phyloP scores from a whole-genome alignment of 2,888 invertebrate genomes.

The Cerastis leucographa region DNA sequence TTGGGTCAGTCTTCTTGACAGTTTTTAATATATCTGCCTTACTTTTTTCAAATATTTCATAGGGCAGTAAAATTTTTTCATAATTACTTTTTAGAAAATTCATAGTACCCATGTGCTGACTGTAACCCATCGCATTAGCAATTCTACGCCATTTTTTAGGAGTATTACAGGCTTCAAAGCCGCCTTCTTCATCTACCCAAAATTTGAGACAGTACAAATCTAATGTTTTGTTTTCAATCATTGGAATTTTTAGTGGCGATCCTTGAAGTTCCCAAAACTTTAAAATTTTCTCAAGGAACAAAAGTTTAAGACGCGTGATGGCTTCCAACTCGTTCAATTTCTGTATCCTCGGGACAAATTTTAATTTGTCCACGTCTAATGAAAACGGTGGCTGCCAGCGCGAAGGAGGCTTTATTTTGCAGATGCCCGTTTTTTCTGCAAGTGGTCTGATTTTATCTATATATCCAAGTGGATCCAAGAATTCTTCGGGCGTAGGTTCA shows the following conservation, averaged over 20 bases:
- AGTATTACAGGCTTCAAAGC: conserved; percentile 90
- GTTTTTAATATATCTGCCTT: conserved; percentile 87
- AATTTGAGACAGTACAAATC: conserved; percentile 93
- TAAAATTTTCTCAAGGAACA: conserved; percentile 93
- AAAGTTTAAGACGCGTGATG: conserved; percentile 93
- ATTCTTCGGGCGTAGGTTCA: conserved; percentile 93
- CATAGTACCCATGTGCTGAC: conserved; percentile 90
- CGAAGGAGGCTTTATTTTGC: conserved; percentile 94
- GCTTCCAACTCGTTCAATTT: conserved; percentile 92
- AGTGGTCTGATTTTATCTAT: conserved; percentile 93
- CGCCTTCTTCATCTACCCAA: conserved; percentile 90
- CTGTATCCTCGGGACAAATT: conserved; percentile 89
- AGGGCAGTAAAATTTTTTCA: conserved; percentile 93
- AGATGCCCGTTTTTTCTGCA: conserved; percentile 93
- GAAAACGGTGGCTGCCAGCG: conserved; percentile 95
- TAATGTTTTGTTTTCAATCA: conserved; percentile 93
- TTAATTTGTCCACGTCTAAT: conserved; percentile 92
- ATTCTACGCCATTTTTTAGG: conserved; percentile 93
- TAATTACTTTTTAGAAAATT: conserved; percentile 92
- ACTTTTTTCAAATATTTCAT: conserved; percentile 90
- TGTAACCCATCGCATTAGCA: conserved; percentile 91
- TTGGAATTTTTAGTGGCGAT: conserved; percentile 92
- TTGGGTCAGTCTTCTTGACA: conserved; percentile 84
- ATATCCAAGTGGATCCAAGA: conserved; percentile 93
- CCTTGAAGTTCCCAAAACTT: conserved; percentile 94